A percentile compares a stretch with the other conserved stretches of the same genome.
These are phyloP conservation scores for Urocynchramus pylzowi DNA, from an alignment of 2,113 vertebrate species.

Conservation along the genomic window DNA sequence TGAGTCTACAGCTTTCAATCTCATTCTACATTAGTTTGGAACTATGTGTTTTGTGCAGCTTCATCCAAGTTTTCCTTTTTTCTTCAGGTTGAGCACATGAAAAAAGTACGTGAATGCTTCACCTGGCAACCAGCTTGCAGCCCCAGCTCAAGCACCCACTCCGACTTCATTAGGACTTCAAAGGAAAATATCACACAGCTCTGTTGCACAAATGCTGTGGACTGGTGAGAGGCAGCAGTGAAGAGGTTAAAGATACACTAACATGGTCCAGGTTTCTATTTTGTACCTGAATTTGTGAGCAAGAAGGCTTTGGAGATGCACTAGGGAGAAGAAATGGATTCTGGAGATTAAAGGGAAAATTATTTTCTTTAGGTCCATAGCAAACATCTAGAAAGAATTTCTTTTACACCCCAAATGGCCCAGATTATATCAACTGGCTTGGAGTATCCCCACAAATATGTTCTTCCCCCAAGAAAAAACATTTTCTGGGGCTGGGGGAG, in stretches of 20 bases:
- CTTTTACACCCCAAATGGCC: neutral
- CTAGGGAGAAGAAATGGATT: neutral
- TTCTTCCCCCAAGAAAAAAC: neutral
- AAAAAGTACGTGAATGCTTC: neutral
- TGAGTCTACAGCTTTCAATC: neutral
- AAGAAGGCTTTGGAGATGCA: neutral
- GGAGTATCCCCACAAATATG: neutral
- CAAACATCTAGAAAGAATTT: neutral
- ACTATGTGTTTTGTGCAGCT: neutral
- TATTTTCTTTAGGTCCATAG: neutral
- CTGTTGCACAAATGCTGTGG: neutral
- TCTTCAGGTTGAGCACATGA: neutral
- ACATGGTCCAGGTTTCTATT: neutral
- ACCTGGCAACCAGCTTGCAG: constrained; percentile 9
- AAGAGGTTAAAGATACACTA: constrained; percentile 5
- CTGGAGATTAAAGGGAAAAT: neutral
- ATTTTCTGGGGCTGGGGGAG: neutral
- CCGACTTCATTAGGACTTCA: neutral
- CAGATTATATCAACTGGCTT: neutral
- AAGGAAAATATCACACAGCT: neutral
- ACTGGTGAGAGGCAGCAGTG: neutral
- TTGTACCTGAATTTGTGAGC: neutral
- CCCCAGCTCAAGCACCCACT: neutral
- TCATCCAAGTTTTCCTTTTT: neutral
- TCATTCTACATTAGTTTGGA: neutral